Evolutionary conservation across 1,140 invertebrate species (phyloP), one percentile per base, ranked within the genome.

Genomic region (Mesaphorura yosii): DNA sequence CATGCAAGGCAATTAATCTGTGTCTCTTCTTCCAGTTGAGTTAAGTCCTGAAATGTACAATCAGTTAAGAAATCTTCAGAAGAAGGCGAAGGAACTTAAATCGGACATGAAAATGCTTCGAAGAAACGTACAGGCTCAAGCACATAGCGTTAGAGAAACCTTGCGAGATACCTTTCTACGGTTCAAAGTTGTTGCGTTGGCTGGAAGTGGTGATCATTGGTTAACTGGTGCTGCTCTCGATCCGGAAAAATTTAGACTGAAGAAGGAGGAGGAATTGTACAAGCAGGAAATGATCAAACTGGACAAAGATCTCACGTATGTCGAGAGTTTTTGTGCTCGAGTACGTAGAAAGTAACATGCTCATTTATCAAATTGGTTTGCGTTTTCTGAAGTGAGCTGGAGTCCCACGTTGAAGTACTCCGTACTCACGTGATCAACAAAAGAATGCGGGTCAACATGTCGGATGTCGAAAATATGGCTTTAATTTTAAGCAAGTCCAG

Each of bases 391-490:
- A 84, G 88, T 62, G 91, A 95, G 68, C 74, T 98, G 42, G 93
- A 97, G 72, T 79, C 81, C 25, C 89, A 88, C 4, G 92, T 98
- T 2, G 93, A 97, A 71, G 88, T 92, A 67, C 73, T 97, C 38
- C 77, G 91, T 48, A 86, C 86, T 38, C 93, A 95, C 69, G 92
- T 96, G 0, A 90, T 96, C 42, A 94, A 92, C 71, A 78, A 88
- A 49, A 85, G 91, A 67, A 93, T 88, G 40, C 78, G 90, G 31
- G 91, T 97, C 12, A 95, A 94, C 67, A 92, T 94, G 86, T 81
- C 83, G 0, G 92, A 96, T 67, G 91, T 98, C 2, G 93, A 98
- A 68, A 86, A 87, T 63, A 94, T 97, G 80, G 92, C 92, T 17
- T 74, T 96, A 58, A 79, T 93, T 51, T 73, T 98, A 17, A 89